A percentile compares a stretch with the other conserved stretches of the same genome.
Conservation (phyloP, 2,113 vertebrate species). For the Martes martes region DNA sequence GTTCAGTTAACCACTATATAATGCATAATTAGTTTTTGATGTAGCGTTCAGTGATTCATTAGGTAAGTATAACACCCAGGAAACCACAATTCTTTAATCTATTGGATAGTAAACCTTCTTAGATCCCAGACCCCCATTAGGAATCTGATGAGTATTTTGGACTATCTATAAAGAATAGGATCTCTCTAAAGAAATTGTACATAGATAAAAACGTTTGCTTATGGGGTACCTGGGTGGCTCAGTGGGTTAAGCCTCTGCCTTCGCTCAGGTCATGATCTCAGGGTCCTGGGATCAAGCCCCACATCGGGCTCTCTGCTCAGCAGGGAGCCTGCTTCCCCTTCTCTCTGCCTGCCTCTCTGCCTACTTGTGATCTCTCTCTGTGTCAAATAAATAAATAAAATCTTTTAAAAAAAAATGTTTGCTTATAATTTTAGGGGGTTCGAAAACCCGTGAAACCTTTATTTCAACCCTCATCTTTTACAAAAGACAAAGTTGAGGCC, state of each 20-base stretch:
- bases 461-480: not conserved
- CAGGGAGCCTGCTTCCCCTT: too few relatives aligned
- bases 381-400: too few relatives aligned
- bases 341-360: too few relatives aligned
- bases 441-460: not conserved
- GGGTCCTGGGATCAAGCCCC: too few relatives aligned
- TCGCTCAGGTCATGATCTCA: too few relatives aligned
- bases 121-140: not conserved
- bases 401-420: not conserved
- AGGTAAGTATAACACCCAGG: not conserved
- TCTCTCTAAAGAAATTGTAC: not conserved
- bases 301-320: too few relatives aligned
- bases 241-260: too few relatives aligned
- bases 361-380: too few relatives aligned
- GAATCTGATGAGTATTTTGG: slow-evolving; percentile 20
- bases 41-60: too few relatives aligned
- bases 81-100: slow-evolving; percentile 25
- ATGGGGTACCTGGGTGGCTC: not conserved
- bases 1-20: too few relatives aligned
- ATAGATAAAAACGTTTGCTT: not conserved
- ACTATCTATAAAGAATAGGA: not conserved
- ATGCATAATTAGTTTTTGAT: too few relatives aligned
- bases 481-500: not conserved
- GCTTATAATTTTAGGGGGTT: not conserved
- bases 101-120: not conserved